Evolutionary conservation across 2,113 vertebrate species (phyloP).

Genomic region (Furnarius figulus): DNA sequence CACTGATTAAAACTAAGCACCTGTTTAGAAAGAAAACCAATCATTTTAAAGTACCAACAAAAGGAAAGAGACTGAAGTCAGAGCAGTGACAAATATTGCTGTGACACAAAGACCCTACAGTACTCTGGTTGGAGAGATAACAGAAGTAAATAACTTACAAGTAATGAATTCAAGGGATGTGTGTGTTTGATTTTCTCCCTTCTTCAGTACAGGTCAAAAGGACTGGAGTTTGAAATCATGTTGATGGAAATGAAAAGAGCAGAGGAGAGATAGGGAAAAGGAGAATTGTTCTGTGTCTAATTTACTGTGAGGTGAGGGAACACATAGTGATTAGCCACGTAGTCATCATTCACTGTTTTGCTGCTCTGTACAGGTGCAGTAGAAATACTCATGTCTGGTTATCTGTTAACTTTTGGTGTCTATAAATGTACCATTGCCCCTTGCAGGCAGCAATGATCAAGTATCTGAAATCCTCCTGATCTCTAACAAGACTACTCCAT

Average conservation of each 20-base stretch:
- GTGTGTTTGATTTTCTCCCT: neutral
- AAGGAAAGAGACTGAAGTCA: neutral
- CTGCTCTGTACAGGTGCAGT: neutral
- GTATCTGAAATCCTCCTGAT: neutral
- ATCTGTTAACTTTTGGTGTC: neutral
- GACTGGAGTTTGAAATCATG: neutral
- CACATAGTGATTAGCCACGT: neutral
- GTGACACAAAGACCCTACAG: neutral
- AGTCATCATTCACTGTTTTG: neutral
- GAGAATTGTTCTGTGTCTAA: neutral
- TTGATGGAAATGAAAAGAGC: neutral
- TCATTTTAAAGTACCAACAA: neutral
- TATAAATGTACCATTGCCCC: neutral
- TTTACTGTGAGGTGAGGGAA: neutral
- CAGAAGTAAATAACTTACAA: conserved; percentile 3
- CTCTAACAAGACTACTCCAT: neutral
- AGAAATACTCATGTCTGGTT: neutral
- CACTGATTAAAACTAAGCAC: neutral
- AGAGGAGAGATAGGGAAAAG: neutral
- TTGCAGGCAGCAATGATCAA: neutral
- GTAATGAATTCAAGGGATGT: neutral
- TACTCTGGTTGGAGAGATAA: neutral
- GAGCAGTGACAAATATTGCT: neutral
- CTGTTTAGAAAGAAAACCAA: neutral
- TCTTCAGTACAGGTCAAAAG: neutral